These are phyloP conservation scores for Mastomys coucha DNA, from an alignment of 2,113 vertebrate genomes.

Conservation along the genomic window DNA sequence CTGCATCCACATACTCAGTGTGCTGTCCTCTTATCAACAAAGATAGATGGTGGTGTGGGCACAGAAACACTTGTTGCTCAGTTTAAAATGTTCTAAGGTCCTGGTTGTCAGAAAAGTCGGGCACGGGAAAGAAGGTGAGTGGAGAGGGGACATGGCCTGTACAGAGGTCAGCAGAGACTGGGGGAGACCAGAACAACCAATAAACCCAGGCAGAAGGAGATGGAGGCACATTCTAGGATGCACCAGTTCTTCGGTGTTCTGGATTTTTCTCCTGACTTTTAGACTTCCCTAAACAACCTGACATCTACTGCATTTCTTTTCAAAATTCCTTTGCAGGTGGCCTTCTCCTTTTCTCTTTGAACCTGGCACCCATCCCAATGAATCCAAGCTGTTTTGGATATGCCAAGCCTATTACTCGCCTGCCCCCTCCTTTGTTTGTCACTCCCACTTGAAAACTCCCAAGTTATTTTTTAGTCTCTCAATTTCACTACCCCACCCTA, in stretches of 20 bases:
- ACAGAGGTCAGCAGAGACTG: background rate
- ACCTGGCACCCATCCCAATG: background rate
- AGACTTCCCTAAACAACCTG: constrained; percentile 8
- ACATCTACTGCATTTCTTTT: background rate
- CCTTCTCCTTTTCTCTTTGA: constrained; percentile 10
- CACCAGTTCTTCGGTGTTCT: constrained; percentile 25
- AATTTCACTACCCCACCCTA: background rate
- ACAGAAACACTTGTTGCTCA: background rate
- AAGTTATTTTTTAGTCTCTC: constrained; percentile 48
- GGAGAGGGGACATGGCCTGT: background rate
- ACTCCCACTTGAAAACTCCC: constrained; percentile 46
- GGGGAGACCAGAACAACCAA: background rate
- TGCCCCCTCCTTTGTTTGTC: background rate
- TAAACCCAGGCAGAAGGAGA: background rate
- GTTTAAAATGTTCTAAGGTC: constrained; percentile 42
- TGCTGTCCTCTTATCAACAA: background rate
- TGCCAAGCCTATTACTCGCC: constrained; percentile 15
- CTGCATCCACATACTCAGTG: background rate
- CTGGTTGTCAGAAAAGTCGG: constrained; percentile 39
- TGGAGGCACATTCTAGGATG: constrained; percentile 7
- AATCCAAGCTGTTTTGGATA: background rate
- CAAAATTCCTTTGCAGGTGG: background rate
- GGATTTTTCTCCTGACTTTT: background rate
- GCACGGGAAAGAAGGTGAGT: constrained; percentile 2
- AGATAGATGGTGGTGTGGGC: background rate